Conservation (phyloP, 2,888 invertebrate species). For the Drosophila ezoana region DNA sequence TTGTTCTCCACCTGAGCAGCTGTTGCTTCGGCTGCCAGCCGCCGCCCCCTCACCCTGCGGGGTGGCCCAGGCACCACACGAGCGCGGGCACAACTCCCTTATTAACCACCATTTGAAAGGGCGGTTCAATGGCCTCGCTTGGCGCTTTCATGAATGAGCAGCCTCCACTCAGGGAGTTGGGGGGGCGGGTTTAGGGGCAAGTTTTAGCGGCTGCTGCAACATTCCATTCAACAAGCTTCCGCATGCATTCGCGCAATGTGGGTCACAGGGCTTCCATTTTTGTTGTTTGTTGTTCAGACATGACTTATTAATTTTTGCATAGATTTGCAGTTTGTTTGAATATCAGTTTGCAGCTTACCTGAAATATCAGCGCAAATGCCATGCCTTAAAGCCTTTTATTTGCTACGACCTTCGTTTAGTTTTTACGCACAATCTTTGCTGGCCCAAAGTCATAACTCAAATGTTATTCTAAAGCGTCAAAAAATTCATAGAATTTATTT, state of each 20-base stretch:
- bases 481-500: conserved; percentile 36
- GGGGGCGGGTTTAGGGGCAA: conserved; percentile 5
- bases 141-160: conserved; percentile 69
- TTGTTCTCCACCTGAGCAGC: conserved; percentile 66
- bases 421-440: conserved; percentile 15
- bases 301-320: conserved; percentile 32
- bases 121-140: conserved; percentile 71
- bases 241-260: conserved; percentile 39
- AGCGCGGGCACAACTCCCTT: conserved; percentile 40
- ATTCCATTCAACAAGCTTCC: conserved; percentile 55
- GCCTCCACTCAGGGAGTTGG: conserved; percentile 15
- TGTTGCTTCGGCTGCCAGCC: conserved; percentile 51
- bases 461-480: neutral
- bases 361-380: neutral
- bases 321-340: conserved; percentile 7
- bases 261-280: conserved; percentile 31
- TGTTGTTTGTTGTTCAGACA: neutral
- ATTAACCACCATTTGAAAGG: conserved; percentile 59
- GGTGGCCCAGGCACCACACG: neutral
- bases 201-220: conserved; percentile 4
- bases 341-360: conserved; percentile 3
- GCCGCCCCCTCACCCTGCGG: neutral
- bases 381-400: conserved; percentile 9
- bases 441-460: conserved; percentile 12
- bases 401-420: conserved; percentile 41